Conservation (phyloP, 2,888 invertebrate species). For the Kuschelorhynchus macadamiae region DNA sequence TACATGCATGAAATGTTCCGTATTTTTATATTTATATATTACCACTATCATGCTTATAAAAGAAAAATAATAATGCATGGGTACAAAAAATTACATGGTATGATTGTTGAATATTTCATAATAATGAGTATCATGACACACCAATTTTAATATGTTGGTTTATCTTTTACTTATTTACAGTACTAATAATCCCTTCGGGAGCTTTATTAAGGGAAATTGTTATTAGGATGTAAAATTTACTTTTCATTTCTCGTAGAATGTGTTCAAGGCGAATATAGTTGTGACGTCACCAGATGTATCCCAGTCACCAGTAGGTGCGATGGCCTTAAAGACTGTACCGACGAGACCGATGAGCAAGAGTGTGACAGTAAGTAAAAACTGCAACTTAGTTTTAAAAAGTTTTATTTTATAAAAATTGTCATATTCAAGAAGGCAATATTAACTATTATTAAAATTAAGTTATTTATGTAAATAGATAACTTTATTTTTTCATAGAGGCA, state of each 20-base stretch:
- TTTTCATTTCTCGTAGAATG: conserved; percentile 67
- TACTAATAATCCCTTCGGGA: too few species aligned
- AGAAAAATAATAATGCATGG: background rate
- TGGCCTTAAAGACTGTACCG: conserved; percentile 74
- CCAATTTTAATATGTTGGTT: too few species aligned
- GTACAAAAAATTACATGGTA: background rate
- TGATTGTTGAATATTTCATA: background rate
- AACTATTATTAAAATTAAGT: background rate
- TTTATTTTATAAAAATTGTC: background rate
- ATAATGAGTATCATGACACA: background rate
- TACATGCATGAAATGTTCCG: too few species aligned
- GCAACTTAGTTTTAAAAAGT: too few species aligned
- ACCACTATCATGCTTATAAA: background rate
- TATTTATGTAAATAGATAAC: too few species aligned
- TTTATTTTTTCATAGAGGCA: too few species aligned
- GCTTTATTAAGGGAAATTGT: too few species aligned
- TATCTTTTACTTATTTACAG: too few species aligned
- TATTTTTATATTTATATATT: background rate
- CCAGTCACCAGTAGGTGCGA: conserved; percentile 73
- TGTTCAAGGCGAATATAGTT: conserved; percentile 73
- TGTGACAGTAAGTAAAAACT: conserved; percentile 69
- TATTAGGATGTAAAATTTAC: background rate
- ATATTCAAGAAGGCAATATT: background rate
- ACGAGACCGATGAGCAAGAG: conserved; percentile 77
- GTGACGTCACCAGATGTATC: conserved; percentile 75